Percentiles rank a stretch among this genome's conserved stretches.
phyloP scores from a whole-genome alignment of 2,797 vertebrate species.

The Leptoclinus maculatus region DNA sequence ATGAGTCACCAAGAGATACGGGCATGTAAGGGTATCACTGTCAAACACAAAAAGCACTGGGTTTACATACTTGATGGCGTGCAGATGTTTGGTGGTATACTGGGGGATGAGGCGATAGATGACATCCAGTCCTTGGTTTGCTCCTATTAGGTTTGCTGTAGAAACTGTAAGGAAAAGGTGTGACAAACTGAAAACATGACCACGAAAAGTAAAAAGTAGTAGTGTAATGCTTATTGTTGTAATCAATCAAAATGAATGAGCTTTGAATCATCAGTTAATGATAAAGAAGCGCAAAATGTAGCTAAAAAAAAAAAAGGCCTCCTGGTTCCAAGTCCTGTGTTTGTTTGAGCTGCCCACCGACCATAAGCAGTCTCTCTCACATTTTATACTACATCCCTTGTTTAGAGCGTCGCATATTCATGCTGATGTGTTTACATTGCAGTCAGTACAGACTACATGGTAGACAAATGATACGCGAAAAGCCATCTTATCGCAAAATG shows the following conservation, averaged over 20 bases:
- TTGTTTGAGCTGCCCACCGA: no score
- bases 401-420: no score
- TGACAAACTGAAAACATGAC: not conserved
- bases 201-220: not conserved
- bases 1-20: no score
- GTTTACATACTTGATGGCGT: constrained; percentile 86
- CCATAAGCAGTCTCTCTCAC: no score
- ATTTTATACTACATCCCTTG: no score
- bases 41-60: not conserved
- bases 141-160: constrained; percentile 86
- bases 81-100: constrained; percentile 82
- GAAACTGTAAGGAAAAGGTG: constrained; percentile 79
- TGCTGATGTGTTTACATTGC: no score
- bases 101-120: constrained; percentile 88
- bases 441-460: no score
- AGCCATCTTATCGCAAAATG: not conserved
- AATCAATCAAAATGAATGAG: no score
- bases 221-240: not conserved
- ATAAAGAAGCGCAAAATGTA: not conserved
- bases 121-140: constrained; percentile 89
- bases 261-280: not conserved
- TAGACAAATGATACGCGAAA: no score
- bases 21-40: not conserved
- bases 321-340: no score
- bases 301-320: no score